Conservation (phyloP, 1,140 invertebrate genomes). For the Ephestia elutella region DNA sequence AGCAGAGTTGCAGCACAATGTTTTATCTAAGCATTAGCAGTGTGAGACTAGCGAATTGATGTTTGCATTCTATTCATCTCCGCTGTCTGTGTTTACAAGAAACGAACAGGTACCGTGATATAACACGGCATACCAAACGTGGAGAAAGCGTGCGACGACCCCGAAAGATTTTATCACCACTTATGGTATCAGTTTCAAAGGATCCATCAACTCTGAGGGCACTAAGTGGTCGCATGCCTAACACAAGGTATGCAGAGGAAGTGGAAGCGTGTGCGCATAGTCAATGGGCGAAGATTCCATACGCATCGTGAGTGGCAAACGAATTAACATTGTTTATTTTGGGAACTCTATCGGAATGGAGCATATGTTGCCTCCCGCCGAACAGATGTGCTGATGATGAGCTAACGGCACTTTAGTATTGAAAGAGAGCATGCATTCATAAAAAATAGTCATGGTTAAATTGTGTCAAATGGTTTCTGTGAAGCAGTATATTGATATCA, state of each 20-base stretch:
- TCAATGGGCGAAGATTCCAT: conserved; percentile 35
- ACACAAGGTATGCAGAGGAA: conserved; percentile 35
- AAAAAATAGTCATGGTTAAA: neutral
- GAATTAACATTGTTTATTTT: conserved; percentile 57
- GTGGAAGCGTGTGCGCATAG: conserved; percentile 27
- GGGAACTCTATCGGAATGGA: conserved; percentile 47
- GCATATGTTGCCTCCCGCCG: conserved; percentile 33
- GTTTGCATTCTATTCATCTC: conserved; percentile 3
- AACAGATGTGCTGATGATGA: conserved; percentile 47
- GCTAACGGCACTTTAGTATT: conserved; percentile 23
- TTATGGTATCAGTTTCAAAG: conserved; percentile 34
- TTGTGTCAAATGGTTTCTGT: too few species aligned
- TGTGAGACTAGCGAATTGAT: neutral
- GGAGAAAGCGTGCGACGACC: conserved; percentile 57
- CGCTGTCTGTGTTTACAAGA: conserved; percentile 10
- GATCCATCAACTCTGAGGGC: conserved; percentile 20
- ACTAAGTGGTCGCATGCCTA: conserved; percentile 23
- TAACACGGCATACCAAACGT: conserved; percentile 41
- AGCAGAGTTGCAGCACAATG: neutral
- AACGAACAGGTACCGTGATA: conserved; percentile 30
- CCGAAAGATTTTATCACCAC: conserved; percentile 39
- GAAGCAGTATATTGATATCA: too few species aligned
- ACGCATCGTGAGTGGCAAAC: conserved; percentile 35
- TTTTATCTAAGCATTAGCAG: neutral
- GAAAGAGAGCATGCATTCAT: conserved; percentile 27